phyloP scores from a whole-genome alignment of 1,140 invertebrate species.

The Drosophila ogumai region DNA sequence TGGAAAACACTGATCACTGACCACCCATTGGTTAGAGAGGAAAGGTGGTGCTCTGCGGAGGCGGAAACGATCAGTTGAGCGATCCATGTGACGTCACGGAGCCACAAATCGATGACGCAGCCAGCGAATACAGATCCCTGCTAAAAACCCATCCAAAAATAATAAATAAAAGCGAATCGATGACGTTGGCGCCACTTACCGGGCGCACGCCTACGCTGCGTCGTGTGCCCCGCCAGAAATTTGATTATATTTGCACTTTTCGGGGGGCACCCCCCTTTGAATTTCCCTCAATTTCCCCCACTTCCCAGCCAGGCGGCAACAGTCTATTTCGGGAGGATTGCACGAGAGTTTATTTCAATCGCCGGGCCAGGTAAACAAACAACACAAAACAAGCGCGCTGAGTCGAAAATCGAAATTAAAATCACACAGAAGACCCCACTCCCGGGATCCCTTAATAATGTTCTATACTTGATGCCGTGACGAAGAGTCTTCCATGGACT shows the following conservation, averaged over 20 bases:
- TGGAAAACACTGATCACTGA: slow-evolving; percentile 24
- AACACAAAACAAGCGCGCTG: slow-evolving; percentile 34
- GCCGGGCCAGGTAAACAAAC: slow-evolving; percentile 64
- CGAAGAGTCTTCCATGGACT: slow-evolving; percentile 35
- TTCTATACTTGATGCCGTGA: slow-evolving; percentile 69
- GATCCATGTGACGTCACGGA: slow-evolving; percentile 54
- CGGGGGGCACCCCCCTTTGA: background rate
- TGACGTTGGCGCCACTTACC: slow-evolving; percentile 58
- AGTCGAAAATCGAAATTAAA: slow-evolving; percentile 26
- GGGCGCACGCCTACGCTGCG: slow-evolving; percentile 46
- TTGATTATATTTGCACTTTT: slow-evolving; percentile 39
- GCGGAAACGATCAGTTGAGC: slow-evolving; percentile 12
- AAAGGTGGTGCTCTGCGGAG: background rate
- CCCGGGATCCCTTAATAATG: slow-evolving; percentile 69
- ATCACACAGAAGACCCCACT: slow-evolving; percentile 22
- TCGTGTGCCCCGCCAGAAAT: slow-evolving; percentile 44
- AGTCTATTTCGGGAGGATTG: slow-evolving; percentile 72
- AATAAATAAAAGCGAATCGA: slow-evolving; percentile 31
- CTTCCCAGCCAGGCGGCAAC: slow-evolving; percentile 38
- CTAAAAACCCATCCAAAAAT: slow-evolving; percentile 20
- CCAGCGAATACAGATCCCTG: slow-evolving; percentile 20
- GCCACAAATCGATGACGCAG: slow-evolving; percentile 28
- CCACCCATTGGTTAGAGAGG: slow-evolving; percentile 46
- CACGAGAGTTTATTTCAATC: slow-evolving; percentile 63
- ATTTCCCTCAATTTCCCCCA: slow-evolving; percentile 16